Conservation (phyloP, 2,888 invertebrate species). For the Nasonia oneida region DNA sequence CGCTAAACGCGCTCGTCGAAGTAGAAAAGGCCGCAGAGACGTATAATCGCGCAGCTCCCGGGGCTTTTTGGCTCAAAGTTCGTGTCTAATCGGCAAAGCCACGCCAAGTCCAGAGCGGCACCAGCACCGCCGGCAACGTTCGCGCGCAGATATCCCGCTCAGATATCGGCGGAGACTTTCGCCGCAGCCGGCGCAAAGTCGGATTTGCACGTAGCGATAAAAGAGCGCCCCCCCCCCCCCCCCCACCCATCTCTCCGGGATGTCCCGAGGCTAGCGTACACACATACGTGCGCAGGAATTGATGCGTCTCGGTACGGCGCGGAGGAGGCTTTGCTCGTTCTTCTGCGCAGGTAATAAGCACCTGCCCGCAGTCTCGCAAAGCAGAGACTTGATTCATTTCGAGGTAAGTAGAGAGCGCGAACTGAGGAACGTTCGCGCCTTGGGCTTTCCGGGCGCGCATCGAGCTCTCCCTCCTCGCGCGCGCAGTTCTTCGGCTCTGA, state of each 20-base stretch:
- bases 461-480: slow-evolving; percentile 29
- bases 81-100: slow-evolving; percentile 37
- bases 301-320: slow-evolving; percentile 1
- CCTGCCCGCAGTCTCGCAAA: slow-evolving; percentile 55
- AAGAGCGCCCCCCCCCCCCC: not conserved
- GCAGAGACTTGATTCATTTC: slow-evolving; percentile 78
- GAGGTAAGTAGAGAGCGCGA: slow-evolving; percentile 78
- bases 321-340: not conserved
- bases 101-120: not conserved
- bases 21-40: slow-evolving; percentile 15
- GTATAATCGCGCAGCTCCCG: slow-evolving; percentile 37
- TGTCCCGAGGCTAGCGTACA: not conserved
- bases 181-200: slow-evolving; percentile 22
- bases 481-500: not conserved
- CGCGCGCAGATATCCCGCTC: slow-evolving; percentile 16
- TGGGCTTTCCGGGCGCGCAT: slow-evolving; percentile 68
- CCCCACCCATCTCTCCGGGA: not conserved
- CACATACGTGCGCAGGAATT: not conserved
- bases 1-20: slow-evolving; percentile 18
- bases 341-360: not conserved
- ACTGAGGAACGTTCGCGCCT: slow-evolving; percentile 68
- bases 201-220: slow-evolving; percentile 22
- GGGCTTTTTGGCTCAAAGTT: slow-evolving; percentile 30
- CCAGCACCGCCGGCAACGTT: not conserved
- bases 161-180: slow-evolving; percentile 38